Conservation (phyloP, 2,888 invertebrate genomes). For the Linnaemya vulpina region DNA sequence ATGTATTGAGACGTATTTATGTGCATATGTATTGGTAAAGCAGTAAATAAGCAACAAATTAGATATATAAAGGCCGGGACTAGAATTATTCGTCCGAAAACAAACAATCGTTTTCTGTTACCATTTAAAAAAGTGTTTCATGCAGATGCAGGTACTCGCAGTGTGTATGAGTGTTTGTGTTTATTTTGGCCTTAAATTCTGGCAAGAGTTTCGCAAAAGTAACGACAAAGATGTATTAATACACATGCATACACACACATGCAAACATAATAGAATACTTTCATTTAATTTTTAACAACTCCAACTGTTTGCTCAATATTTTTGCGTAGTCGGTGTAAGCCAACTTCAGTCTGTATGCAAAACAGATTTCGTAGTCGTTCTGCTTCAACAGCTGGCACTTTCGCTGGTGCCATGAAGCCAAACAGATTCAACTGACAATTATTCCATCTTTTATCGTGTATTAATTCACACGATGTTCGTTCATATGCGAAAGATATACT, state of each 20-base stretch:
- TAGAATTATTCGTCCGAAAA: too few relatives aligned
- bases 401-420: slow-evolving; percentile 64
- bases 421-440: slow-evolving; percentile 56
- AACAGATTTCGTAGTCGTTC: slow-evolving; percentile 44
- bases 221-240: background rate
- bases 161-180: too few relatives aligned
- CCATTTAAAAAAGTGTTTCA: too few relatives aligned
- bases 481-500: slow-evolving; percentile 75
- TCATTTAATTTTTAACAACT: background rate
- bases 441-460: slow-evolving; percentile 65
- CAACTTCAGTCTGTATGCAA: background rate
- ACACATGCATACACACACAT: background rate
- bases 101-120: too few relatives aligned
- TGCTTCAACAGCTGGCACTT: slow-evolving; percentile 55
- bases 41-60: too few relatives aligned
- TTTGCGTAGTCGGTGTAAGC: background rate
- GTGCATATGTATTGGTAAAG: too few relatives aligned
- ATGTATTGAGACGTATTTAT: too few relatives aligned
- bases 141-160: too few relatives aligned
- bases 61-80: too few relatives aligned
- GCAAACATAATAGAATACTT: background rate
- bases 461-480: slow-evolving; percentile 81
- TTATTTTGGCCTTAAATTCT: background rate
- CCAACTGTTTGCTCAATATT: background rate
- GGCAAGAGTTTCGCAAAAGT: background rate